A percentile compares a stretch with the other conserved stretches of the same genome.
Evolutionary conservation across 2,797 vertebrate genomes (phyloP).

Genomic region (Rhinatrema bivittatum): DNA sequence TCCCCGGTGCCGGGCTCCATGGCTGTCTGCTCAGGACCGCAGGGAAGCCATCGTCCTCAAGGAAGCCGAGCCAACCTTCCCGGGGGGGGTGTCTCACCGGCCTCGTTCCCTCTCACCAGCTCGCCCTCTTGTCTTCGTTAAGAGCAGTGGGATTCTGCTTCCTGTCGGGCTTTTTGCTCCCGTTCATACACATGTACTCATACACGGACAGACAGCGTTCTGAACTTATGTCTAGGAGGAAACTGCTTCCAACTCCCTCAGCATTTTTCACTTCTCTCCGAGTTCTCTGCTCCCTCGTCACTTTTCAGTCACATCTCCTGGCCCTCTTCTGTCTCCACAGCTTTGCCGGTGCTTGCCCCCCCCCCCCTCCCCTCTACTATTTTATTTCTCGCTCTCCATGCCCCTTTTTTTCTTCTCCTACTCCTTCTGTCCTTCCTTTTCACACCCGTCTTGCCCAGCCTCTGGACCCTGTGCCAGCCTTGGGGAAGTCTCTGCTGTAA

Average conservation of each 20-base stretch:
- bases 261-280: not conserved
- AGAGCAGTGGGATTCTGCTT: too few relatives aligned
- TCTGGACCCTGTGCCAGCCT: constrained; percentile 17
- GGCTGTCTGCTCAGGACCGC: constrained; percentile 27
- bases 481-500: constrained; percentile 22
- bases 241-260: not conserved
- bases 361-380: not conserved
- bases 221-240: too few relatives aligned
- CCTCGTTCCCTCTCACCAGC: not conserved
- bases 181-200: too few relatives aligned
- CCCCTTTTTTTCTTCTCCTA: not conserved
- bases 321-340: not conserved
- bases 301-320: not conserved
- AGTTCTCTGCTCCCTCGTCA: not conserved
- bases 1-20: constrained; percentile 14
- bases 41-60: not conserved
- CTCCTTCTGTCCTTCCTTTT: not conserved
- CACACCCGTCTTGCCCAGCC: not conserved
- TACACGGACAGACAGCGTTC: too few relatives aligned
- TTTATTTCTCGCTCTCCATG: not conserved
- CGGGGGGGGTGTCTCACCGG: too few relatives aligned
- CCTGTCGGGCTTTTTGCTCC: not conserved
- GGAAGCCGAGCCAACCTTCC: not conserved
- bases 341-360: not conserved
- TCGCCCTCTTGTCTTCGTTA: not conserved